Base-by-base conservation (phyloP, 1,140 invertebrate species). In the Ostrea denselamellosa region DNA sequence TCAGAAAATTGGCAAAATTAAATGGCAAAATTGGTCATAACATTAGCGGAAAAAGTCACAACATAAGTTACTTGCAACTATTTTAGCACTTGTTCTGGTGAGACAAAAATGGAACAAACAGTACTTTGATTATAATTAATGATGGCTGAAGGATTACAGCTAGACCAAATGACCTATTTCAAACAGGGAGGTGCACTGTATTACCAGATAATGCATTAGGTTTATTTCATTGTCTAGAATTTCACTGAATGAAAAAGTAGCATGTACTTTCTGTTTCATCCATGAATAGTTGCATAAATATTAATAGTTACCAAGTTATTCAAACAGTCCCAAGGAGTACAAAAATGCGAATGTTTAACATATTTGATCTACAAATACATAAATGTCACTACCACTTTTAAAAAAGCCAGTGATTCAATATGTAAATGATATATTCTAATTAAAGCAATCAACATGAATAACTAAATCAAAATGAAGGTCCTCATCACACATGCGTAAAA, bases 341-440 rank as follows among this genome's bases (percentile, higher is more conserved):
- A 56, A 8, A 19, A 62, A 19, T 62, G 17, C 19, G 17, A 62
- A 62, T 19, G 56, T 62, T 62, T 62, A 5, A 62, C 56, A 19
- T 62, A 62, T 4, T n/a, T 19, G 17, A 19, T 62, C 8, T 62
- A 62, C 7, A 62, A 62, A 62, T 1, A 19, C n/a, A 62, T 62
- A 62, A 62, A 62, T 62, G 56, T 62, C 56, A 62, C 17, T 19
- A n/a, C 56, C 7, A 62, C 56, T n/a, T 62, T 17, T 62, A 19
- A 19, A 19, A 19, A 17, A 3, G 17, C 7, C 56, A 62, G 56
- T 19, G 25, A 34, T 14, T 28, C 28, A 10, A 28, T 28, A 77
- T 77, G 68, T 12, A 28, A 77, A 77, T 77, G 8, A 77, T 77
- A 25, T 28, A 77, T 22, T 77, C 28, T 77, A 77, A 77, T 77